Conservation (phyloP, 1,140 invertebrate species). For the Drosophila micromelanica region DNA sequence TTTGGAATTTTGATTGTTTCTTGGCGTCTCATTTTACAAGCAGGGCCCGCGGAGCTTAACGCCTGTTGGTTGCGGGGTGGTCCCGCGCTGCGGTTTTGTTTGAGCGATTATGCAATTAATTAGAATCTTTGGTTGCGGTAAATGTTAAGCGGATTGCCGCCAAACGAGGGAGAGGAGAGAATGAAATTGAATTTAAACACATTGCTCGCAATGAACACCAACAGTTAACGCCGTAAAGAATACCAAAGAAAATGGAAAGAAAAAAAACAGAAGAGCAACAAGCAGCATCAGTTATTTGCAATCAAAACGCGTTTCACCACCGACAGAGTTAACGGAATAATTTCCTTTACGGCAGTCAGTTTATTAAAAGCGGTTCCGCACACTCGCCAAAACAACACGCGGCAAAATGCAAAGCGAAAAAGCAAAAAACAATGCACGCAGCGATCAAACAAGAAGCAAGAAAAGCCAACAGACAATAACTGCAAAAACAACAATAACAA, state of each 20-base stretch:
- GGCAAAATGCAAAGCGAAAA: slow-evolving; percentile 8
- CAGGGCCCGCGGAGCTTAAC: neutral
- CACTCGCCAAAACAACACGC: slow-evolving; percentile 15
- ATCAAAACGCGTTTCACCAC: slow-evolving; percentile 39
- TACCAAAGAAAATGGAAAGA: neutral
- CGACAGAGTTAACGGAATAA: slow-evolving; percentile 48
- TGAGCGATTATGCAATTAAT: slow-evolving; percentile 80
- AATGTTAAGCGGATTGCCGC: slow-evolving; percentile 40
- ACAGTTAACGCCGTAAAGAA: neutral
- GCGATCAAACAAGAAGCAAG: slow-evolving; percentile 24
- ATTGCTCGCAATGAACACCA: slow-evolving; percentile 5
- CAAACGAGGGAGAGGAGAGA: slow-evolving; percentile 10
- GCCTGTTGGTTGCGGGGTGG: neutral
- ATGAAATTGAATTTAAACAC: slow-evolving; percentile 47
- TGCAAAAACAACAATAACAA: slow-evolving; percentile 17
- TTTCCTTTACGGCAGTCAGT: slow-evolving; percentile 64
- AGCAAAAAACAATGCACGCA: slow-evolving; percentile 42
- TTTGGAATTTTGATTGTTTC: slow-evolving; percentile 80
- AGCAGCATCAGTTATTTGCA: slow-evolving; percentile 32
- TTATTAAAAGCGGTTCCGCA: slow-evolving; percentile 57
- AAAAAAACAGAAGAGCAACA: neutral
- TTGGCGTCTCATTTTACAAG: slow-evolving; percentile 72
- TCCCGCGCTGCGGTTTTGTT: slow-evolving; percentile 59
- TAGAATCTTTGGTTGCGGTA: slow-evolving; percentile 65
- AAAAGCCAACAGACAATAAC: slow-evolving; percentile 16